Conservation (phyloP, 2,113 vertebrate species). For the Aptenodytes forsteri region DNA sequence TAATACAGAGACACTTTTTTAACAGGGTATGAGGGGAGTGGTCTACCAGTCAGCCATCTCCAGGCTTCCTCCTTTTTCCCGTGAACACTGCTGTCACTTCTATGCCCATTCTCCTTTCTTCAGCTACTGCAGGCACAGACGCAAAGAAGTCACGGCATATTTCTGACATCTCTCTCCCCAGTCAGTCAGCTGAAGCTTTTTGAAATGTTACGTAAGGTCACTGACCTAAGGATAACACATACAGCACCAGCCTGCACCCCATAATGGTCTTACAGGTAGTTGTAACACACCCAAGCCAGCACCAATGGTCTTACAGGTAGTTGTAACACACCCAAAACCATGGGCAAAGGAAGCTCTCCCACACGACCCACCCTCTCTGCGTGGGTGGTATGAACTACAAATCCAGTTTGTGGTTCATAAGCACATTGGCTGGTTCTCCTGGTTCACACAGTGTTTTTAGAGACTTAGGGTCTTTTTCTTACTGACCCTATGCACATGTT, state of each 20-base stretch:
- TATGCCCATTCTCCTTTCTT: not conserved
- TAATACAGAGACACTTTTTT: not conserved
- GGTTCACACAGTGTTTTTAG: not conserved
- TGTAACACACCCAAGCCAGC: not conserved
- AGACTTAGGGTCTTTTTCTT: not conserved
- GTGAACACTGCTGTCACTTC: not conserved
- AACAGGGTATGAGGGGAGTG: not conserved
- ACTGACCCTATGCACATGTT: fast-evolving
- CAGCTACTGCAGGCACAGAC: not conserved
- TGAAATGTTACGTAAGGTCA: fast-evolving
- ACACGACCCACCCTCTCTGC: not conserved
- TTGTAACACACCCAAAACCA: not conserved
- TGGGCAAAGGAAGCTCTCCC: not conserved
- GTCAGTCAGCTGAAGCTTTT: not conserved
- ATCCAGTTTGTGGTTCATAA: not conserved
- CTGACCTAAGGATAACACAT: not conserved
- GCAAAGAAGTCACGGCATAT: not conserved
- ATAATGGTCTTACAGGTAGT: not conserved
- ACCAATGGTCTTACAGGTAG: not conserved
- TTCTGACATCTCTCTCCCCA: not conserved
- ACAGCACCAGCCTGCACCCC: not conserved
- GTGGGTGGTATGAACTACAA: not conserved
- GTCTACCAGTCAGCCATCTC: not conserved
- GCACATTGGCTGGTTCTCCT: not conserved
- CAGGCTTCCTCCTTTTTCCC: not conserved